Conservation (phyloP, 1,140 invertebrate species). For the Solenopsis fugax region DNA sequence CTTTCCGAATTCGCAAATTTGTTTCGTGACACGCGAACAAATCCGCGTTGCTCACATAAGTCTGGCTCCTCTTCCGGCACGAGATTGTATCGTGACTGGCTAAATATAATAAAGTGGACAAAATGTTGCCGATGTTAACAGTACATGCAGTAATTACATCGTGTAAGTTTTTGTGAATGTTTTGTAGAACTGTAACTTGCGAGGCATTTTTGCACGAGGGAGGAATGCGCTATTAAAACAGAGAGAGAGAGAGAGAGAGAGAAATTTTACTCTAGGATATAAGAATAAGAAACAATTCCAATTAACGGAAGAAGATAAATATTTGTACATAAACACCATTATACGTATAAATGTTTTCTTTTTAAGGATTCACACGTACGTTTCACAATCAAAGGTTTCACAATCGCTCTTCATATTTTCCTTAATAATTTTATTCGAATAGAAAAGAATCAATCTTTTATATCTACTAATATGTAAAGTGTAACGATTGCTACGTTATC, state of each 20-base stretch:
- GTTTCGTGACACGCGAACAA: slow-evolving; percentile 17
- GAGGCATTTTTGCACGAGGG: slow-evolving; percentile 15
- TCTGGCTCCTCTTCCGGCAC: slow-evolving; percentile 31
- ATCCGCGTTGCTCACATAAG: slow-evolving; percentile 12
- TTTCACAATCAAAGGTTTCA: background rate
- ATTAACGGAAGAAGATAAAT: slow-evolving; percentile 7
- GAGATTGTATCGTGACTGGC: background rate
- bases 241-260: background rate
- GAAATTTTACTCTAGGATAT: too few relatives aligned
- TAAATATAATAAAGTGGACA: slow-evolving; percentile 31
- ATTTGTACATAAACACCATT: slow-evolving; percentile 19
- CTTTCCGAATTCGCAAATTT: slow-evolving; percentile 14
- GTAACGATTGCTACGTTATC: background rate
- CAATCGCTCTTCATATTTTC: background rate
- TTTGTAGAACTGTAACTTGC: background rate
- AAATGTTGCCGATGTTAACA: background rate
- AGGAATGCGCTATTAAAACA: slow-evolving; percentile 4
- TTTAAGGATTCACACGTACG: background rate
- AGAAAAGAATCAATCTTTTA: slow-evolving; percentile 3
- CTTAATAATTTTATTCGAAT: background rate
- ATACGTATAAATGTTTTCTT: background rate
- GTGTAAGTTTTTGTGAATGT: slow-evolving; percentile 23
- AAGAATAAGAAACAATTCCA: background rate
- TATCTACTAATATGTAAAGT: slow-evolving; percentile 6
- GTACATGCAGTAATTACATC: background rate